phyloP scores from a whole-genome alignment of 2,797 vertebrate species.

The Ataeniobius toweri region DNA sequence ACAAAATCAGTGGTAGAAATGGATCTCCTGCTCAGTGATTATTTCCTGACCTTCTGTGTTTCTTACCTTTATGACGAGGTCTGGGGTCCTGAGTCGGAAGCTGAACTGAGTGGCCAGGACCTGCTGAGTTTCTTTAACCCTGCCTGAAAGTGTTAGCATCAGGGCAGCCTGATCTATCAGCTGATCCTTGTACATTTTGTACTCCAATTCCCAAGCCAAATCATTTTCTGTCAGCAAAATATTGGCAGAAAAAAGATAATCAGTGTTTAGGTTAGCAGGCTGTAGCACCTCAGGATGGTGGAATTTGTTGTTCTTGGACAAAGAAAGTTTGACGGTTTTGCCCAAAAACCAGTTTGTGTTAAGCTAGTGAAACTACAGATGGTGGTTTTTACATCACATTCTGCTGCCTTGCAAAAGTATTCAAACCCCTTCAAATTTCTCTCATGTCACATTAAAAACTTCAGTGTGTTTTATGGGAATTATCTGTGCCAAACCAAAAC shows the following conservation, averaged over 20 bases:
- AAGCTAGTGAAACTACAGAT: not conserved
- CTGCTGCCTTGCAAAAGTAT: not conserved
- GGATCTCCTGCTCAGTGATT: not conserved
- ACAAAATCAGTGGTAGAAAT: conserved; percentile 6
- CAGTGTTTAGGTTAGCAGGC: not conserved
- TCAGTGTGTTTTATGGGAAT: too few relatives aligned
- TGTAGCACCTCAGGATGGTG: not conserved
- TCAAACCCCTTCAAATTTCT: not conserved
- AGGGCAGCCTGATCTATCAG: conserved; percentile 89
- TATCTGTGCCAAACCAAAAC: not conserved
- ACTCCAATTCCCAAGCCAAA: conserved; percentile 73
- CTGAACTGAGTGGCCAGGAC: conserved; percentile 87
- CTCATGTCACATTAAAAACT: not conserved
- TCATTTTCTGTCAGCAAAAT: conserved; percentile 57
- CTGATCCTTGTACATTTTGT: conserved; percentile 81
- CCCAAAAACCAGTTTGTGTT: not conserved
- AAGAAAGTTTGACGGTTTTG: not conserved
- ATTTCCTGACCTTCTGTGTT: not conserved
- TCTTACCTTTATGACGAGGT: conserved; percentile 84
- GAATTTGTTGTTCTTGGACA: not conserved
- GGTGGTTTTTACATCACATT: not conserved
- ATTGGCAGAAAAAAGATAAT: not conserved
- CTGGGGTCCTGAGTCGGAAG: conserved; percentile 88
- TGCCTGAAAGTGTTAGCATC: conserved; percentile 83
- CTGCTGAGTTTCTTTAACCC: conserved; percentile 80